Evolutionary conservation across 2,888 invertebrate genomes (phyloP).

Genomic region (Drepanosiphum platanoidis): DNA sequence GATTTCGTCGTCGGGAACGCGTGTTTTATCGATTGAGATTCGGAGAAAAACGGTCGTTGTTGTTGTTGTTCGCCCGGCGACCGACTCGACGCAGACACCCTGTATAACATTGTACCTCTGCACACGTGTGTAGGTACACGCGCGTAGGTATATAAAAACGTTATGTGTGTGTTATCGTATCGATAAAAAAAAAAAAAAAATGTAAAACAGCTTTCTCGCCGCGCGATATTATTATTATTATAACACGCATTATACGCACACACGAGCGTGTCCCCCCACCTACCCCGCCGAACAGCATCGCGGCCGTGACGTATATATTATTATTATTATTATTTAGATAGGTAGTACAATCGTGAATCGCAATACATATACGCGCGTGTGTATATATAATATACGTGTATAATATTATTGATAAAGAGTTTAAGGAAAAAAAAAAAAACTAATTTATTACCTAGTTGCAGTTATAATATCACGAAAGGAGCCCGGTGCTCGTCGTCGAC

Average conservation of each 20-base stretch:
- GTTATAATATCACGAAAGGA: background rate
- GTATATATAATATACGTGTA: background rate
- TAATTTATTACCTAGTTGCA: background rate
- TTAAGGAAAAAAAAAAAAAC: background rate
- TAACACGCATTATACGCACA: background rate
- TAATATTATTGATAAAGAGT: background rate
- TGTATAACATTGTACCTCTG: too few species aligned
- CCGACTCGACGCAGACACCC: too few species aligned
- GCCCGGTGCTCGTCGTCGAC: background rate
- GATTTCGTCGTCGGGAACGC: too few species aligned
- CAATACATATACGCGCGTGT: background rate
- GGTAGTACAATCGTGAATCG: background rate
- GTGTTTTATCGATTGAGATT: too few species aligned
- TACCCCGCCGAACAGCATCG: background rate
- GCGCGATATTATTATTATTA: background rate
- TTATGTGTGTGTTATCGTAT: background rate
- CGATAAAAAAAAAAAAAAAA: constrained; percentile 44
- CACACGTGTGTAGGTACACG: too few species aligned
- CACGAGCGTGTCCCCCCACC: background rate
- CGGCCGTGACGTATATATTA: background rate
- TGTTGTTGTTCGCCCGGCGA: too few species aligned
- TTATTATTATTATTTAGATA: background rate
- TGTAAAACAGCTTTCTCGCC: constrained; percentile 38
- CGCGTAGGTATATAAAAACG: background rate
- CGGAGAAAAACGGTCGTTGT: too few species aligned